Base-by-base conservation (phyloP, 2,888 invertebrate genomes). In the Brachynemurus nebulosus region DNA sequence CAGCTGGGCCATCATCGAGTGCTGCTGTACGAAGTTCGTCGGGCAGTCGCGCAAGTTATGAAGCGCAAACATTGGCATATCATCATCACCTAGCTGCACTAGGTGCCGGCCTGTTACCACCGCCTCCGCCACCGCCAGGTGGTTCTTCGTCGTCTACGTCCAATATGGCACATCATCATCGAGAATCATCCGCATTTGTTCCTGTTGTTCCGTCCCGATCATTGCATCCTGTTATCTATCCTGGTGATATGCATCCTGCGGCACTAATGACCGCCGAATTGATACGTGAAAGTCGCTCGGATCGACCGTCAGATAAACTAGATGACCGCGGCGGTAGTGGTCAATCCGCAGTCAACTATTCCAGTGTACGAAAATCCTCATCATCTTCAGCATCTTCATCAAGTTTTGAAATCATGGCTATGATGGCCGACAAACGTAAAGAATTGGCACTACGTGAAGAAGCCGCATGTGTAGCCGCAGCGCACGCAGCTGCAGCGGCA, bases 401-500 rank as follows among this genome's bases (percentile, higher is more conserved):
- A 2, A 73, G 72, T 53, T 86, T 83, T 56, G 86, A 86, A 59
- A 74, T 88, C 53, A 85, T 86, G 74, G 86, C 86, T 30, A 86
- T 88, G 80, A 86, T 88, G 86, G 86, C 85, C 3, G 88, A 88
- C 58, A 89, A 88, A 59, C 70, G 86, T 46, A 88, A 88, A 61
- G 88, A 88, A 57, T 66, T 86, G 42, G 85, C 83, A 1, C 62
- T 84, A 40, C 67, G 81, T 14, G 81, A 82, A 57, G 82, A 80
- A 35, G 81, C 80, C 1, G 74, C 73, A 1, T 62, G 63, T 48
- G 64, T 63, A 6, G 65, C 60, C 2, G 62, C 66, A 3, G 64
- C 63, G 2, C 59, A 58, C 20, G 60, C 61, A 25, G 62, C 64
- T 3, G 65, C 65, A 1, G 70, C 70, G 46, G 74, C 66, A 12